Evolutionary conservation across 2,888 invertebrate genomes (phyloP).

Genomic region (Callyntrura guangdongensis): DNA sequence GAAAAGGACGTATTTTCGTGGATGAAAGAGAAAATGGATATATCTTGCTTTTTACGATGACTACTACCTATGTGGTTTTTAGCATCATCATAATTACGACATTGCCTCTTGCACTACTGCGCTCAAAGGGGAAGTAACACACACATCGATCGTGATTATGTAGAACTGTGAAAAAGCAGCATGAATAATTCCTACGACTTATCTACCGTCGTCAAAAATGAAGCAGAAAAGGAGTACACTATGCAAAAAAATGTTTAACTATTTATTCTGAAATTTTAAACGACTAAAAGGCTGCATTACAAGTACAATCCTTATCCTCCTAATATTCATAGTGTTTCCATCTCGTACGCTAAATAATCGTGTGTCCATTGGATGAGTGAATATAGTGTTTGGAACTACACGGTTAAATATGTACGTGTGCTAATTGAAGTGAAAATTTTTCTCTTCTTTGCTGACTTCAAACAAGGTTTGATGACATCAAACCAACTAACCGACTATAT

Average conservation of each 20-base stretch:
- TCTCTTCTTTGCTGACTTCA: constrained; percentile 66
- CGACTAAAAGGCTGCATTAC: not conserved
- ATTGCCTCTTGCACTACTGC: constrained; percentile 5
- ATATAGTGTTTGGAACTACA: constrained; percentile 21
- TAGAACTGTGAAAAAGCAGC: constrained; percentile 6
- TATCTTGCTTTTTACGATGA: not conserved
- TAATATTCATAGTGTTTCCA: not conserved
- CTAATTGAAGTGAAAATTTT: constrained; percentile 77
- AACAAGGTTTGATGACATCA: constrained; percentile 77
- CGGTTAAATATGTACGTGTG: constrained; percentile 47
- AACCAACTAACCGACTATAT: constrained; percentile 68
- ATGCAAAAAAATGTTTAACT: not conserved
- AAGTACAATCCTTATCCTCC: not conserved
- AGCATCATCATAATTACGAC: constrained; percentile 18
- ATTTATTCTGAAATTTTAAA: not conserved
- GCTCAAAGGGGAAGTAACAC: not conserved
- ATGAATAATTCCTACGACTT: constrained; percentile 22
- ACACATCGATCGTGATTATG: constrained; percentile 1
- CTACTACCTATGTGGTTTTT: constrained; percentile 9
- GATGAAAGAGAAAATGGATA: constrained; percentile 22
- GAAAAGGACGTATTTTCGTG: constrained; percentile 11
- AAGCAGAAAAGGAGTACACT: constrained; percentile 8
- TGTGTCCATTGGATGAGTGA: constrained; percentile 38
- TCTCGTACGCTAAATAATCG: not conserved
- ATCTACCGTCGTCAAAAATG: not conserved